phyloP scores from a whole-genome alignment of 1,140 invertebrate species.

The Himalopsyche phryganea region DNA sequence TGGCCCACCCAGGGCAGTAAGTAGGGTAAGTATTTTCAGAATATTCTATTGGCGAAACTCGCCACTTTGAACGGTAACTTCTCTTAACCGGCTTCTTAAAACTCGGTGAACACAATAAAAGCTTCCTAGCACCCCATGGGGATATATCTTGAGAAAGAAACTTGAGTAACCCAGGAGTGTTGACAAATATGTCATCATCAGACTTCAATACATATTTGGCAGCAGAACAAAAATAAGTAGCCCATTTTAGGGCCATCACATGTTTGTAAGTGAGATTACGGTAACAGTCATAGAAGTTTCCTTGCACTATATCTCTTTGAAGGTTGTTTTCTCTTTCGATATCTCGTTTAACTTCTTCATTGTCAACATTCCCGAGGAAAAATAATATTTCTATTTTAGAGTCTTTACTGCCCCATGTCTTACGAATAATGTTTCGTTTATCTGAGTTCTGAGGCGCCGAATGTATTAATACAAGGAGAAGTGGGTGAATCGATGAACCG shows the following conservation, averaged over 20 bases:
- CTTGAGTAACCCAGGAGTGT: conserved; percentile 61
- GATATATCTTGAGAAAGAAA: conserved; percentile 59
- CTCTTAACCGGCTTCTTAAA: conserved; percentile 53
- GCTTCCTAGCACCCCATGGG: conserved; percentile 54
- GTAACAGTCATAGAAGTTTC: conserved; percentile 75
- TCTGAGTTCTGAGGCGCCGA: conserved; percentile 62
- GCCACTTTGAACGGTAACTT: conserved; percentile 73
- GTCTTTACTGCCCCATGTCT: conserved; percentile 62
- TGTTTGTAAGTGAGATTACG: conserved; percentile 86
- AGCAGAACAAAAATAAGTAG: conserved; percentile 62
- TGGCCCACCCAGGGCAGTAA: conserved; percentile 73
- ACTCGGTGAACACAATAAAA: conserved; percentile 59
- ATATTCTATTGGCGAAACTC: conserved; percentile 68
- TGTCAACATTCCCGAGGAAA: conserved; percentile 60
- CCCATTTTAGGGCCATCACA: conserved; percentile 80
- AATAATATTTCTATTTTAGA: conserved; percentile 59
- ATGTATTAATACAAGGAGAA: conserved; percentile 64
- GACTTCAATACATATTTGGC: conserved; percentile 73
- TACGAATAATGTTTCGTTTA: conserved; percentile 60
- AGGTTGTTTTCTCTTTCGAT: conserved; percentile 59
- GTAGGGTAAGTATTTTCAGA: conserved; percentile 61
- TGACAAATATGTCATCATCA: conserved; percentile 78
- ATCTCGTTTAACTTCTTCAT: conserved; percentile 41
- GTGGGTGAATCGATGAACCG: conserved; percentile 39
- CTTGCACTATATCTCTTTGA: conserved; percentile 73